Percentiles rank a stretch among this genome's conserved stretches.
Conservation (phyloP, 1,140 invertebrate species). For the Carposina sasakii region DNA sequence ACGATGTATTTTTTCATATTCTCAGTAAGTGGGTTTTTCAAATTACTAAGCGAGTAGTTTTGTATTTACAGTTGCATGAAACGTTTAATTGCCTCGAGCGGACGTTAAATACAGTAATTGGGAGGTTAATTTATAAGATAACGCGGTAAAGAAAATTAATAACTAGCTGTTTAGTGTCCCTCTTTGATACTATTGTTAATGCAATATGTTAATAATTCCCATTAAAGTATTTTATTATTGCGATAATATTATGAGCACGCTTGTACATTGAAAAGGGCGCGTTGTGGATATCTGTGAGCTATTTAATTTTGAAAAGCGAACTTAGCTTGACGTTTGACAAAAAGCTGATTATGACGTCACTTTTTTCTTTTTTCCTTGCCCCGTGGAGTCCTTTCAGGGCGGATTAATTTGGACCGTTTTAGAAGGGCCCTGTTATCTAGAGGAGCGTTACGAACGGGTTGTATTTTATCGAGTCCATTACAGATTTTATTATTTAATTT, state of each 20-base stretch:
- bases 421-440: conserved; percentile 67
- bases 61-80: conserved; percentile 62
- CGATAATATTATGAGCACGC: no score
- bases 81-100: conserved; percentile 56
- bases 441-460: conserved; percentile 57
- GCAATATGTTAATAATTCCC: conserved; percentile 6
- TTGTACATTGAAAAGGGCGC: no score
- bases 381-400: conserved; percentile 49
- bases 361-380: conserved; percentile 47
- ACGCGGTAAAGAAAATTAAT: conserved; percentile 37
- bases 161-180: no score
- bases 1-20: conserved; percentile 60
- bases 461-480: conserved; percentile 70
- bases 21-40: conserved; percentile 56
- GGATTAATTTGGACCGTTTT: conserved; percentile 69
- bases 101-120: conserved; percentile 63
- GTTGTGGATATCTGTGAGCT: conserved; percentile 39
- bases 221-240: no score
- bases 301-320: conserved; percentile 63
- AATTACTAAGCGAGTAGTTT: conserved; percentile 54
- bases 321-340: conserved; percentile 67
- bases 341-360: conserved; percentile 71
- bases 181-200: no score
- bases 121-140: conserved; percentile 51
- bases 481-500: conserved; percentile 72